These are phyloP conservation scores for Drosophila rufa DNA, from an alignment of 1,140 invertebrate genomes.

Conservation along the genomic window DNA sequence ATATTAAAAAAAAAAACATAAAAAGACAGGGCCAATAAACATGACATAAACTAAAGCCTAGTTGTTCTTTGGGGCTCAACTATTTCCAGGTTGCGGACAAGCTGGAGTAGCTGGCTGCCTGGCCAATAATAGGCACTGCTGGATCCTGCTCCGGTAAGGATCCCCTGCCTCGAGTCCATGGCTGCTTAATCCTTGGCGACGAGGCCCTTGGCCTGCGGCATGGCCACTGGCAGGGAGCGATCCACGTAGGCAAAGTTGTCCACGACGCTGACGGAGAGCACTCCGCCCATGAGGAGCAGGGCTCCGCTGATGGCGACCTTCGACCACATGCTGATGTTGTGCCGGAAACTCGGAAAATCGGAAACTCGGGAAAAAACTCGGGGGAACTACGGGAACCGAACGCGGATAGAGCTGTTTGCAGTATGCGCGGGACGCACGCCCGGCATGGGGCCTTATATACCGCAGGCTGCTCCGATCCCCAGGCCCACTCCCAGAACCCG, in stretches of 20 bases:
- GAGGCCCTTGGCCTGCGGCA: conserved; percentile 57
- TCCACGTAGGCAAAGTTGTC: conserved; percentile 76
- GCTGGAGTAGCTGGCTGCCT: neutral
- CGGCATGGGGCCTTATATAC: conserved; percentile 60
- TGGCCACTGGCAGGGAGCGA: conserved; percentile 63
- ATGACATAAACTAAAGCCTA: neutral
- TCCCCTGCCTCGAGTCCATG: neutral
- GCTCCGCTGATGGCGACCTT: conserved; percentile 63
- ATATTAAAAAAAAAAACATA: neutral
- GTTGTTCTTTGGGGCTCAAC: conserved; percentile 1
- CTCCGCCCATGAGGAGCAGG: conserved; percentile 63
- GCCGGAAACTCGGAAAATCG: neutral
- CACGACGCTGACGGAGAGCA: conserved; percentile 51
- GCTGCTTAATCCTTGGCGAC: conserved; percentile 30
- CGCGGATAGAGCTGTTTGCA: conserved; percentile 40
- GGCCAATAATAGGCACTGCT: conserved; percentile 1
- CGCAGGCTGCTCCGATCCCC: neutral
- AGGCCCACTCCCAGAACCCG: conserved; percentile 9
- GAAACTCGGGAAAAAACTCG: neutral
- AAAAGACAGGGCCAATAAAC: neutral
- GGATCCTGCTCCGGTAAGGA: conserved; percentile 1
- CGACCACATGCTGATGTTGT: conserved; percentile 57
- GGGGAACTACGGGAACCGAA: conserved; percentile 2
- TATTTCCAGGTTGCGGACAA: conserved; percentile 2
- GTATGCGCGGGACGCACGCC: conserved; percentile 59